Conservation (phyloP, 2,113 vertebrate species). For the Cololabis saira region DNA sequence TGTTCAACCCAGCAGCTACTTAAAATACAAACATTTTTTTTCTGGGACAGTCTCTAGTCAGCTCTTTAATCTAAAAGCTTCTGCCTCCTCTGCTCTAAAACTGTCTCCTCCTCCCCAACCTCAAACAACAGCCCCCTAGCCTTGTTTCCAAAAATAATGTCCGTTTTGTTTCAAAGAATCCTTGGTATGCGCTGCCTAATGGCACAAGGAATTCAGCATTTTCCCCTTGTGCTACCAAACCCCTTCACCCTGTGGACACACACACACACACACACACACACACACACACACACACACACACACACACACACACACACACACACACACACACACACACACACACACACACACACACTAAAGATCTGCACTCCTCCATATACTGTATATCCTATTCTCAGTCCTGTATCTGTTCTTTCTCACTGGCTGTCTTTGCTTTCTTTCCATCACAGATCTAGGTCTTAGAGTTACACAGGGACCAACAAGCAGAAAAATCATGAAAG, state of each 20-base stretch:
- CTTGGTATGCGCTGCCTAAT: conserved; percentile 70
- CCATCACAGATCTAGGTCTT: conserved; percentile 4
- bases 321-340: background rate
- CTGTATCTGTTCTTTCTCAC: background rate
- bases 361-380: conserved; percentile 5
- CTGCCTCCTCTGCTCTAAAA: conserved; percentile 13
- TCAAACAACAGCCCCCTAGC: conserved; percentile 54
- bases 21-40: conserved; percentile 2
- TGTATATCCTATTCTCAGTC: background rate
- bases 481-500: conserved; percentile 14
- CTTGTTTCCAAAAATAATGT: conserved; percentile 80
- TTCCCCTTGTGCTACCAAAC: conserved; percentile 40
- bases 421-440: background rate
- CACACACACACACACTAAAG: background rate
- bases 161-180: conserved; percentile 81
- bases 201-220: conserved; percentile 65
- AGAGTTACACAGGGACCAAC: conserved; percentile 7
- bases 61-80: conserved; percentile 8
- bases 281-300: background rate
- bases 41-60: conserved; percentile 1
- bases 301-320: conserved; percentile 7
- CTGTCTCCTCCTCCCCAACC: conserved; percentile 20
- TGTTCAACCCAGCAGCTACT: background rate
- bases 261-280: background rate
- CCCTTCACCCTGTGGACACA: conserved; percentile 14